Evolutionary conservation across 2,113 vertebrate species (phyloP).

Genomic region (Callithrix jacchus): DNA sequence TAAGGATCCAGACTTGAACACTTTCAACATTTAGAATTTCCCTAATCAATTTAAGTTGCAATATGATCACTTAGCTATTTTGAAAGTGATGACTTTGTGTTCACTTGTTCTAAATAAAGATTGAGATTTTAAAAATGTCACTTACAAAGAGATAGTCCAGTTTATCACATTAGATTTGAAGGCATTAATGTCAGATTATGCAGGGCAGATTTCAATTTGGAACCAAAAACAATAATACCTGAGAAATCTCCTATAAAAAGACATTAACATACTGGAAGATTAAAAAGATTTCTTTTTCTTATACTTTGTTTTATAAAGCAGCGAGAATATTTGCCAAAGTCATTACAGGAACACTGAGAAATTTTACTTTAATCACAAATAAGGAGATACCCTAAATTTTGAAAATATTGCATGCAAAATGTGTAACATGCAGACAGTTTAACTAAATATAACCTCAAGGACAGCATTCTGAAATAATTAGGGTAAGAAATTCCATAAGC

Average conservation of each 20-base stretch:
- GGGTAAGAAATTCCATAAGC: background rate
- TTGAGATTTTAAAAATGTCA: background rate
- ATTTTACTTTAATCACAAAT: slow-evolving; percentile 12
- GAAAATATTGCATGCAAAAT: background rate
- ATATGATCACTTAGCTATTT: background rate
- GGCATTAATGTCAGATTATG: background rate
- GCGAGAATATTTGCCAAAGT: background rate
- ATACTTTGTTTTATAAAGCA: background rate
- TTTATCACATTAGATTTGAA: background rate
- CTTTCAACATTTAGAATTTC: background rate
- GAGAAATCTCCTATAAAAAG: background rate
- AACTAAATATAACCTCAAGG: background rate
- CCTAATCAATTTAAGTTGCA: background rate
- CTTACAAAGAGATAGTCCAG: background rate
- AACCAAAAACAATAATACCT: background rate
- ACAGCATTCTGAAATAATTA: background rate
- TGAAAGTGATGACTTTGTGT: background rate
- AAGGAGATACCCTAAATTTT: background rate
- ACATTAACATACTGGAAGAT: background rate
- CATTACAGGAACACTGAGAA: background rate
- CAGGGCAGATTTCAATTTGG: background rate
- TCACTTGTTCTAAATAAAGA: background rate
- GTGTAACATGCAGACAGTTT: background rate
- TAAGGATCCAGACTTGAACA: background rate
- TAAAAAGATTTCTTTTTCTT: background rate